Evolutionary conservation across 2,888 invertebrate species (phyloP), one percentile per base, ranked within the genome.

Genomic region (Apamea anceps): DNA sequence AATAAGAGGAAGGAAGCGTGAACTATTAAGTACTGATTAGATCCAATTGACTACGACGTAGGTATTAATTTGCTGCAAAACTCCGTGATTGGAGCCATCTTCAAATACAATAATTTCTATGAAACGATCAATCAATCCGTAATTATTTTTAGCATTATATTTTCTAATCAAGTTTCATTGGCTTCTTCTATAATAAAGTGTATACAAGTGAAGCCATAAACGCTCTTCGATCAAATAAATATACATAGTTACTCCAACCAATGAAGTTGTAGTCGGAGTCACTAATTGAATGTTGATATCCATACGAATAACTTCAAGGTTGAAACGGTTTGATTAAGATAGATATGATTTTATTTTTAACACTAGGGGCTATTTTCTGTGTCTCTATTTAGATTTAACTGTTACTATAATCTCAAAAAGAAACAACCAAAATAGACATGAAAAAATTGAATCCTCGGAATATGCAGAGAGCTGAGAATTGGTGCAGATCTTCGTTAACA

Each of bases 91-190:
- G 66, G 18, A n/a, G 25, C 5, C 51, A 60, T 54, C 12, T 48
- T n/a, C 2, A 62, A 67, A 13, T 32, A 65, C 68, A 57, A 62
- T 68, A 28, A 66, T 15, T 45, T 63, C 68, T 42, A 21, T 25
- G 28, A 60, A 72, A n/a, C 28, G 37, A 7, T 62, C 51, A 62
- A 78, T 70, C 63, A 37, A 32, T 42, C 0, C n/a, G 48, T 63
- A 74, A 71, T 71, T 72, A 82, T 57, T 71, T 57, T 10, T 66
- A 57, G 18, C 32, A 71, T 67, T 25, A 66, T 51, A n/a, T 57
- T 85, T 85, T 81, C 75, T 48, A 85, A 83, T 83, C 75, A 86
- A 86, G 62, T 82, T 72, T 63, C 82, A 48, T 37, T 82, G 82
- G 82, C 86, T 83, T 83, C 82, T 75, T 67, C 48, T 62, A 63